Percentiles rank a stretch among this genome's conserved stretches.
Evolutionary conservation across 2,888 invertebrate genomes (phyloP).

Genomic region (Yponomeuta plumbellus): DNA sequence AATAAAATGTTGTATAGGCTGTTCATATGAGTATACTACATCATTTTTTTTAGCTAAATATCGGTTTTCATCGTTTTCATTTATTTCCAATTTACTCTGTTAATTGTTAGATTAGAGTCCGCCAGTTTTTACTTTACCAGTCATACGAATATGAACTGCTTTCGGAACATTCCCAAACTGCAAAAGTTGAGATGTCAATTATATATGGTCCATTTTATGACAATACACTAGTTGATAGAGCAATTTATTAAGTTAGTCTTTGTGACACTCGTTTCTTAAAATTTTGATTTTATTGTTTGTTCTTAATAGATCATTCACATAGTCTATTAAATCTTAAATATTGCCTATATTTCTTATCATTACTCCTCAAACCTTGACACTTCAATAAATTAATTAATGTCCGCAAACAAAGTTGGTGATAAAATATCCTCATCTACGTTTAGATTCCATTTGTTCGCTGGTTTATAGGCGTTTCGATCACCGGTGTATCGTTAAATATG

Average conservation of each 20-base stretch:
- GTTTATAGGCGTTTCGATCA: constrained; percentile 63
- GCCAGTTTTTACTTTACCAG: neutral
- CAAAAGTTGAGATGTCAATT: too few species aligned
- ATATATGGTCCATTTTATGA: too few species aligned
- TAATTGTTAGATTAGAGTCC: neutral
- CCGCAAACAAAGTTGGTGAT: constrained; percentile 42
- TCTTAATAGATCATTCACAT: constrained; percentile 17
- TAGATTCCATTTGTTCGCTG: constrained; percentile 59
- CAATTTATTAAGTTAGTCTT: too few species aligned
- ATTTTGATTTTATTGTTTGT: too few species aligned
- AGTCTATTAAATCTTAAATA: neutral
- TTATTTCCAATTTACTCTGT: neutral
- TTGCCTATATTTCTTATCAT: constrained; percentile 21
- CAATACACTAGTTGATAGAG: too few species aligned
- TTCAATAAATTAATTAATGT: constrained; percentile 53
- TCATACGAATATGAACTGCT: neutral
- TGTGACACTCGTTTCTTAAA: too few species aligned
- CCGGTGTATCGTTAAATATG: constrained; percentile 59
- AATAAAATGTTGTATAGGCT: too few species aligned
- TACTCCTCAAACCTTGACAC: constrained; percentile 49
- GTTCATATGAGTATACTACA: too few species aligned
- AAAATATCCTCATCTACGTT: constrained; percentile 49
- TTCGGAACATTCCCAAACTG: too few species aligned
- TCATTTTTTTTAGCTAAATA: too few species aligned
- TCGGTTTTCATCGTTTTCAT: neutral